Evolutionary conservation across 2,797 vertebrate genomes (phyloP).

Genomic region (Mormyrus hasselquistii): DNA sequence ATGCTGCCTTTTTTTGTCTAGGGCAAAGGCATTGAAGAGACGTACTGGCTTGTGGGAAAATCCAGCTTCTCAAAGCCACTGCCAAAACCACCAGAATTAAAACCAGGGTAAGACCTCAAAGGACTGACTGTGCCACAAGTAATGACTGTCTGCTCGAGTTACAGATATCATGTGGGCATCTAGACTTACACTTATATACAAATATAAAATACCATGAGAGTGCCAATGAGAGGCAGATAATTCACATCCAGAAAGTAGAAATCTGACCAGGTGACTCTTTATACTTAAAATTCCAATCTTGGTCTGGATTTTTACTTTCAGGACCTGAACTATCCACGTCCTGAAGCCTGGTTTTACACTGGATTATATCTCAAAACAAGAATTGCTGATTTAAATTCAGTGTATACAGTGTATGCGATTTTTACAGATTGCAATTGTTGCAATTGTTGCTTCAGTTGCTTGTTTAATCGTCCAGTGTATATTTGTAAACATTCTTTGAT

Average conservation of each 20-base stretch:
- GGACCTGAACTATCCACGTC: not conserved
- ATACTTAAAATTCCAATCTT: not conserved
- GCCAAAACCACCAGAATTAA: slow-evolving; percentile 70
- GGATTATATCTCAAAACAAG: not conserved
- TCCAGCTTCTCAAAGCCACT: slow-evolving; percentile 65
- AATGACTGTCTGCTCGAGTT: not conserved
- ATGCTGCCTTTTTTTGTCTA: slow-evolving; percentile 32
- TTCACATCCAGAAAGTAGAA: not conserved
- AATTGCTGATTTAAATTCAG: not conserved
- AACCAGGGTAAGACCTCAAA: slow-evolving; percentile 62
- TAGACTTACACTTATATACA: not conserved
- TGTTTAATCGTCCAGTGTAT: not conserved
- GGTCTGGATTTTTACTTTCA: not conserved
- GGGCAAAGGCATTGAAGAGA: slow-evolving; percentile 76
- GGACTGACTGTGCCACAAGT: not conserved
- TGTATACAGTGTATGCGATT: not conserved
- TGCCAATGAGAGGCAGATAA: not conserved
- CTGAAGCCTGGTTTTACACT: not conserved
- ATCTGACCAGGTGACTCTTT: not conserved
- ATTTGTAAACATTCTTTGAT: not conserved
- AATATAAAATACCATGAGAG: not conserved
- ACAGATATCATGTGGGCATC: not conserved
- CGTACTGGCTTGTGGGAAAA: slow-evolving; percentile 75
- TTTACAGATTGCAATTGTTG: not conserved
- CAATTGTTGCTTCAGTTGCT: not conserved